Evolutionary conservation across 2,888 invertebrate species (phyloP).

Genomic region (Dryococelus australis): DNA sequence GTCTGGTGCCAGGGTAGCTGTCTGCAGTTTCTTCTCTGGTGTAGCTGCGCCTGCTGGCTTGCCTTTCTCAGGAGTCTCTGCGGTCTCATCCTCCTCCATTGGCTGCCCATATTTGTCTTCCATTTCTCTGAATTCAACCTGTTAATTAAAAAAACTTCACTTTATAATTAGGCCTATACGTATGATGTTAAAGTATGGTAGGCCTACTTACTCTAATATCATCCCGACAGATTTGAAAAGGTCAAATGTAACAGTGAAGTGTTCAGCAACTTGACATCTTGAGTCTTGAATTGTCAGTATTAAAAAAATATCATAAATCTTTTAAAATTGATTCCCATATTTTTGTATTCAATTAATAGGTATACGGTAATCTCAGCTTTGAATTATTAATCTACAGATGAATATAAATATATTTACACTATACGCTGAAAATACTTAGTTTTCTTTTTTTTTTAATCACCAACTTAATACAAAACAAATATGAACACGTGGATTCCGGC

Average conservation of each 20-base stretch:
- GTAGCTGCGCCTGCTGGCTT: conserved; percentile 46
- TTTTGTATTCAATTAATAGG: no score
- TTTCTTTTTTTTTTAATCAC: no score
- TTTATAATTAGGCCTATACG: not conserved
- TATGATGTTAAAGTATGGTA: not conserved
- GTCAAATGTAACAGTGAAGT: not conserved
- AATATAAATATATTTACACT: no score
- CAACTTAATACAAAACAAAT: no score
- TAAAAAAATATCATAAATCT: no score
- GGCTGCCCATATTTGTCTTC: conserved; percentile 67
- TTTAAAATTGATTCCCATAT: no score
- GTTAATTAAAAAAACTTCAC: conserved; percentile 23
- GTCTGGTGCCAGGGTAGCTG: conserved; percentile 60
- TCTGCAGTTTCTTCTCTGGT: conserved; percentile 65
- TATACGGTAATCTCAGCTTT: no score
- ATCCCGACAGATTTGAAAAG: not conserved
- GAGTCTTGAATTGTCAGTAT: no score
- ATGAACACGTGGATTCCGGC: no score
- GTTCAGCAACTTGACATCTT: no score
- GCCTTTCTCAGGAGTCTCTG: conserved; percentile 64
- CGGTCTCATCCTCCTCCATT: conserved; percentile 67
- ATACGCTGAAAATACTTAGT: no score
- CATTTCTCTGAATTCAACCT: conserved; percentile 72
- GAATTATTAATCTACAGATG: no score
- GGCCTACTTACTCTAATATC: not conserved